A percentile compares a stretch with the other conserved stretches of the same genome.
Conservation (phyloP, 2,113 vertebrate genomes). For the Cyanoramphus novaezelandiae region DNA sequence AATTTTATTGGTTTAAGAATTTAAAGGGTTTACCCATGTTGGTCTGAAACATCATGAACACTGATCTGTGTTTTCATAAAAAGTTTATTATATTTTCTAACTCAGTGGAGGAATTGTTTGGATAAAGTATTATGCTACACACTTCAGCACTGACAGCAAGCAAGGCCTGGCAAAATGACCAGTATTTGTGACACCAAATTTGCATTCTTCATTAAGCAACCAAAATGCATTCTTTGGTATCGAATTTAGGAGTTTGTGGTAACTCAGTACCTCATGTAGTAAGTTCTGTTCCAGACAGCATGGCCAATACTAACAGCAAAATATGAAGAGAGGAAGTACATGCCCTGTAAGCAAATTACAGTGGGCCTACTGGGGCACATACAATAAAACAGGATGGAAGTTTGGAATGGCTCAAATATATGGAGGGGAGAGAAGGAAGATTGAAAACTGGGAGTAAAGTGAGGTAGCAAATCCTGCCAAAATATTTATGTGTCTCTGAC, state of each 20-base stretch:
- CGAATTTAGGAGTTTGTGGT: not conserved
- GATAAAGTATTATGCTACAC: not conserved
- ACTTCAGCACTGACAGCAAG: not conserved
- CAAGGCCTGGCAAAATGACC: not conserved
- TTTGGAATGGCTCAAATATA: conserved; percentile 59
- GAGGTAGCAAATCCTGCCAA: conserved; percentile 46
- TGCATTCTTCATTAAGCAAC: not conserved
- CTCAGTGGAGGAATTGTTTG: not conserved
- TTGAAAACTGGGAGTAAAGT: conserved; percentile 39
- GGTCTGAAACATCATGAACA: not conserved
- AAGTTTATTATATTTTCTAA: not conserved
- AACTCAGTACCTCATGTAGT: not conserved
- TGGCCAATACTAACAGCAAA: not conserved
- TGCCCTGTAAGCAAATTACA: conserved; percentile 44
- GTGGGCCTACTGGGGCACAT: not conserved
- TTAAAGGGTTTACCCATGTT: not conserved
- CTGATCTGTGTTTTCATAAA: not conserved
- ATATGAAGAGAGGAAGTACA: conserved; percentile 18
- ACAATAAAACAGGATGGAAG: conserved; percentile 42
- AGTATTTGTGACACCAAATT: not conserved
- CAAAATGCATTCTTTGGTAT: not conserved
- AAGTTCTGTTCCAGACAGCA: not conserved
- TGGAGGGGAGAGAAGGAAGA: not conserved
- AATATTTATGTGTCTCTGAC: conserved; percentile 69
- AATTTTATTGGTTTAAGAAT: not conserved